phyloP scores from a whole-genome alignment of 2,797 vertebrate genomes.

The Calcarius lapponicus region DNA sequence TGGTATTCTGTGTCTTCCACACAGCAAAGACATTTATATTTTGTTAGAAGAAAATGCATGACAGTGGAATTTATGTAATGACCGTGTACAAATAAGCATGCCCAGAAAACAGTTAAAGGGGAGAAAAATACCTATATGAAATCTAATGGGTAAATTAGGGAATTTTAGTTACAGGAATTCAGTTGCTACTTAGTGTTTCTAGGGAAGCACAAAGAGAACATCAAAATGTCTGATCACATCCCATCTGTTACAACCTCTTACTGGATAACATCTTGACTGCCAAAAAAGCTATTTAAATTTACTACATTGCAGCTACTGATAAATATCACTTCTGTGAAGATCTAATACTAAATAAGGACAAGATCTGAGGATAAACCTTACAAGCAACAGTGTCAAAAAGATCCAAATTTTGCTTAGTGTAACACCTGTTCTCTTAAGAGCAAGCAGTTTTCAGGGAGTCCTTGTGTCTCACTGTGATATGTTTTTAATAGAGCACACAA shows the following conservation, averaged over 20 bases:
- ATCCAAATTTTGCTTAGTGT: not conserved
- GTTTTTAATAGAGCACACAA: not conserved
- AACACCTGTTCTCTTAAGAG: conserved; percentile 15
- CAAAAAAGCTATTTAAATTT: conserved; percentile 68
- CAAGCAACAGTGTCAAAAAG: conserved; percentile 37
- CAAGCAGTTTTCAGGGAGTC: not conserved
- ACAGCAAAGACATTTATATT: conserved; percentile 23
- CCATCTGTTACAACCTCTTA: conserved; percentile 57
- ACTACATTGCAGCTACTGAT: conserved; percentile 59
- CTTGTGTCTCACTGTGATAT: not conserved
- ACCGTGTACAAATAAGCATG: not conserved
- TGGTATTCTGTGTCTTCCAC: conserved; percentile 33
- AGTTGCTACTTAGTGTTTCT: conserved; percentile 42
- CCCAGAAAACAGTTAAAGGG: conserved; percentile 27
- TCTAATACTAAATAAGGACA: conserved; percentile 58
- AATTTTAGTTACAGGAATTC: conserved; percentile 39
- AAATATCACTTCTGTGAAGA: conserved; percentile 55
- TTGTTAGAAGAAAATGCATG: conserved; percentile 46
- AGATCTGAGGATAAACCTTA: conserved; percentile 57
- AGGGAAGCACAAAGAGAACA: conserved; percentile 61
- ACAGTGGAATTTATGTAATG: conserved; percentile 41
- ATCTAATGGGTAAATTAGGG: conserved; percentile 45
- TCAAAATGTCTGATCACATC: conserved; percentile 60
- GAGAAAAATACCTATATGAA: conserved; percentile 36
- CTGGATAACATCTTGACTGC: conserved; percentile 54